Percentiles rank a stretch among this genome's conserved stretches.
Evolutionary conservation across 2,113 vertebrate species (phyloP).

Genomic region (Hydropotes inermis): DNA sequence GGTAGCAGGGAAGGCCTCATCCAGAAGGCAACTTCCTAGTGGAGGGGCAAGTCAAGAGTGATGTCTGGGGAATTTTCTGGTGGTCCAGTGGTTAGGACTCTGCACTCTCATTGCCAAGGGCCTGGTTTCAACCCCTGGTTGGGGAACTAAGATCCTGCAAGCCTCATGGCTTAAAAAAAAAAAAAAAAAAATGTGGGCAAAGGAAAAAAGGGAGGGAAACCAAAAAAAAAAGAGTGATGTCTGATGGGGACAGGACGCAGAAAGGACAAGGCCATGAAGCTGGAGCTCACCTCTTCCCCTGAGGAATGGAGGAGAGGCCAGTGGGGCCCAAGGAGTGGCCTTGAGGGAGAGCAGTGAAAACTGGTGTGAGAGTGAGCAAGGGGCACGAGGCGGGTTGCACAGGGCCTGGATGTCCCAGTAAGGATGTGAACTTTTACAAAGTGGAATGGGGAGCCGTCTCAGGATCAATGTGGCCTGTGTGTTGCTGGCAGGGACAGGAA

Average conservation of each 20-base stretch:
- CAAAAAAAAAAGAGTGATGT: not conserved
- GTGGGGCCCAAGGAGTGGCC: no score
- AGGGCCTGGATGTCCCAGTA: not conserved
- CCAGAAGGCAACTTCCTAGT: not conserved
- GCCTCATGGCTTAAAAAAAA: not conserved
- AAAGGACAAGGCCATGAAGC: not conserved
- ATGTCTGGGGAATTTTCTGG: not conserved
- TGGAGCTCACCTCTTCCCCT: not conserved
- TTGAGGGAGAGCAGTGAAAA: not conserved
- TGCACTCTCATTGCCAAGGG: not conserved
- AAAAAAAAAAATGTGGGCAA: not conserved
- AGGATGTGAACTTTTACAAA: fast-evolving
- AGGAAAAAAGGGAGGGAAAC: not conserved
- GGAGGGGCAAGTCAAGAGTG: not conserved
- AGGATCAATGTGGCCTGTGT: not conserved
- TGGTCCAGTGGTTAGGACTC: not conserved
- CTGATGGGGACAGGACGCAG: not conserved
- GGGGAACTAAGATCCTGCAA: not conserved
- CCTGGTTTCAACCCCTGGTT: not conserved
- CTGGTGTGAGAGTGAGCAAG: no score
- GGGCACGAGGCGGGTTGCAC: fast-evolving
- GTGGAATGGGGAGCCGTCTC: no score
- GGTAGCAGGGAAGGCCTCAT: not conserved
- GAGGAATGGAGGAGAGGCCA: not conserved
- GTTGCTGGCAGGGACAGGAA: not conserved